A percentile compares a stretch with the other conserved stretches of the same genome.
Conservation (phyloP, 2,113 vertebrate species). For the Megaleporinus macrocephalus region DNA sequence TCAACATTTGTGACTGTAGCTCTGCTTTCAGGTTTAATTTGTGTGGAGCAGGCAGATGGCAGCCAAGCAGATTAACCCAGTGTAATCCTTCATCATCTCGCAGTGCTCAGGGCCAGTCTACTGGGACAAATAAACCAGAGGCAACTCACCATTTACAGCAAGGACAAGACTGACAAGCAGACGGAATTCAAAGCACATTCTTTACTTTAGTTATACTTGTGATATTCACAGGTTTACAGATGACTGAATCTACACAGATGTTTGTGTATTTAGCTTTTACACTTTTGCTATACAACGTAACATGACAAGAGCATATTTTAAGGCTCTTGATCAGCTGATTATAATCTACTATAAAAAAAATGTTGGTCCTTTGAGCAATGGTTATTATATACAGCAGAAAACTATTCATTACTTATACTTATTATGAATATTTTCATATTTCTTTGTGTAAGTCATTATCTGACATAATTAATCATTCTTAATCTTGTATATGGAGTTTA, state of each 20-base stretch:
- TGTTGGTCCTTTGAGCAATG: background rate
- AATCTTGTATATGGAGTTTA: background rate
- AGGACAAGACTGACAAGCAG: background rate
- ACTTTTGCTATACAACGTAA: background rate
- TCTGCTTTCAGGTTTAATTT: slow-evolving; percentile 72
- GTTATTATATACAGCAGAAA: background rate
- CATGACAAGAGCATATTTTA: background rate
- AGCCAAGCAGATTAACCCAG: slow-evolving; percentile 76
- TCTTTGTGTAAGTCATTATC: background rate
- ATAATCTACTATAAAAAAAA: background rate
- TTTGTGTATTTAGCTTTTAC: background rate
- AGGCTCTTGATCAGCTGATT: too few species aligned
- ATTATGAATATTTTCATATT: background rate
- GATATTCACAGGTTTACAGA: background rate
- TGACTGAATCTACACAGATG: background rate
- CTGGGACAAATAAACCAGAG: slow-evolving; percentile 56
- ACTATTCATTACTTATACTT: background rate
- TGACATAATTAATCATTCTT: background rate
- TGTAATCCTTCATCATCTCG: slow-evolving; percentile 79
- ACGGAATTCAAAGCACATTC: background rate
- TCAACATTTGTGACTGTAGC: slow-evolving; percentile 53
- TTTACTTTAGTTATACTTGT: background rate
- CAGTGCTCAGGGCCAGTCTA: slow-evolving; percentile 69
- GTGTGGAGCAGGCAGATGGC: slow-evolving; percentile 74
- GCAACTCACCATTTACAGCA: slow-evolving; percentile 13